Conservation (phyloP, 2,113 vertebrate species). For the Anarhynchus alexandrinus region DNA sequence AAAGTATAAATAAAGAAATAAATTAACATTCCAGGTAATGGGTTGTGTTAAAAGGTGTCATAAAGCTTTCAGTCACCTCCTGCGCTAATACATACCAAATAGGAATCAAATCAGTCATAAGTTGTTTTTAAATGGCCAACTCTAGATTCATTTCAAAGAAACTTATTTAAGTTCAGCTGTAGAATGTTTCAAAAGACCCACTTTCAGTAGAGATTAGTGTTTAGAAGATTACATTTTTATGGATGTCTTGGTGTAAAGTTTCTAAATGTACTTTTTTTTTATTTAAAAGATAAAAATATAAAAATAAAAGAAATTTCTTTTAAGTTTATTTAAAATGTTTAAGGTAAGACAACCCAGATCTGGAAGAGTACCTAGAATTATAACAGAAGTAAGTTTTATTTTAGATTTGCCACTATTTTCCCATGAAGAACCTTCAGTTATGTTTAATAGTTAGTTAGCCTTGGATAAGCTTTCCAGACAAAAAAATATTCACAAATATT, state of each 20-base stretch:
- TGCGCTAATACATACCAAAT: background rate
- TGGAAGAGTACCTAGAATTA: background rate
- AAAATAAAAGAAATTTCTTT: no score
- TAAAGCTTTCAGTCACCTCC: background rate
- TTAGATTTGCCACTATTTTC: background rate
- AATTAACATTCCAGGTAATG: background rate
- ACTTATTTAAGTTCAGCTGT: background rate
- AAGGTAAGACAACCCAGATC: background rate
- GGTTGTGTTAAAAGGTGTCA: background rate
- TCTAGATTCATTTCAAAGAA: background rate
- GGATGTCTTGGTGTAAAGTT: background rate
- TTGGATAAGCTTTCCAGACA: background rate
- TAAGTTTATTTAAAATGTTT: background rate
- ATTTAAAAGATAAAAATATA: no score
- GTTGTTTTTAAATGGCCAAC: no score
- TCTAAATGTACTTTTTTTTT: background rate
- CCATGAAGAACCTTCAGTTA: background rate
- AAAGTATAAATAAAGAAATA: background rate
- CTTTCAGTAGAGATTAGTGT: background rate
- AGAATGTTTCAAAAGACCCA: background rate
- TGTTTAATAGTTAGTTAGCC: background rate
- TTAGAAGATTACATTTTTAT: background rate
- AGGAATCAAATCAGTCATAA: background rate
- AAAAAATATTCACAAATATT: background rate
- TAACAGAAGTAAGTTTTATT: background rate